phyloP scores from a whole-genome alignment of 2,113 vertebrate genomes.

The Tenrec ecaudatus region DNA sequence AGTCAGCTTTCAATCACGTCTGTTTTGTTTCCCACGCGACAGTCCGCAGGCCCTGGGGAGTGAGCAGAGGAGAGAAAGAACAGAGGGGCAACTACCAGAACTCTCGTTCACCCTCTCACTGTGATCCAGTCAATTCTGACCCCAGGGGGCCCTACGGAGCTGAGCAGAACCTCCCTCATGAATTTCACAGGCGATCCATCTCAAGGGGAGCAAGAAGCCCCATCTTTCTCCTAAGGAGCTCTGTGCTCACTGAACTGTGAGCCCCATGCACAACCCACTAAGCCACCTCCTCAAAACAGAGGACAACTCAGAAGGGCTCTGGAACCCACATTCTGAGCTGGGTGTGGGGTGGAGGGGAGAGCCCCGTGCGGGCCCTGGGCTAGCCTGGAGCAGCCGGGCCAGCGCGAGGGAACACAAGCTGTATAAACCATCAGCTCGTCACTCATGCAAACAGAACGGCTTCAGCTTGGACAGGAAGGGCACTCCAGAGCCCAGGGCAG shows the following conservation, averaged over 20 bases:
- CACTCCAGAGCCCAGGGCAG: background rate
- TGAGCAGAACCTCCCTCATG: too few species aligned
- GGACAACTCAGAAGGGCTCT: background rate
- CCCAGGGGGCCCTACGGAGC: too few species aligned
- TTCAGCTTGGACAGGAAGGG: background rate
- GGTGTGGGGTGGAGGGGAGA: too few species aligned
- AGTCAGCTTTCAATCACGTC: background rate
- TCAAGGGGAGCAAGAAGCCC: too few species aligned
- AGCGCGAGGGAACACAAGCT: background rate
- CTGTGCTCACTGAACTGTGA: too few species aligned
- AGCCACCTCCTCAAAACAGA: too few species aligned
- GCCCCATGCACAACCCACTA: too few species aligned
- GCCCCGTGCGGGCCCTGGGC: background rate
- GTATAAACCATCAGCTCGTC: background rate
- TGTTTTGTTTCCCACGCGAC: background rate
- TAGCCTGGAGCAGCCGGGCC: background rate
- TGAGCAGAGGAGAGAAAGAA: background rate
- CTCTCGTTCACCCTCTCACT: background rate
- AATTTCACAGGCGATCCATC: too few species aligned
- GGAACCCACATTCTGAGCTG: background rate
- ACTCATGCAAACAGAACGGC: background rate
- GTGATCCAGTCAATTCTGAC: too few species aligned
- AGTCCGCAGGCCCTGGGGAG: background rate
- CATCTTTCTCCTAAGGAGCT: too few species aligned
- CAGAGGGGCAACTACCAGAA: background rate